Evolutionary conservation across 1,140 invertebrate genomes (phyloP), one percentile per base, ranked within the genome.

Genomic region (Dinothrombium tinctorium): DNA sequence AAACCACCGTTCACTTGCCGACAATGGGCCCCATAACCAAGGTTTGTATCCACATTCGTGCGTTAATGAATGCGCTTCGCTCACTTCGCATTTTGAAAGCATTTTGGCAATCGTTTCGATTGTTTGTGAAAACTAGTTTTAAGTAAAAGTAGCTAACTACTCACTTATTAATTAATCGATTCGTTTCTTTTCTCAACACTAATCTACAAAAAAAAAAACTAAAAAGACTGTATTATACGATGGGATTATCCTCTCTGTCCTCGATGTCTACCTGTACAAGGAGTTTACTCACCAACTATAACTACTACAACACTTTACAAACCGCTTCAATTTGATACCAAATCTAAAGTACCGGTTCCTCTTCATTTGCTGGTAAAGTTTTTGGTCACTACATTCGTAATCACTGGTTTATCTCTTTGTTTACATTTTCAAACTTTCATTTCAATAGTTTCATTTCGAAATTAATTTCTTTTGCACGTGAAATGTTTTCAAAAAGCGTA

Each of bases 21-120:
- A 54, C 58, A 29, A 66, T 74, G 50, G 83, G 83, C 65, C 82
- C 82, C 41, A 87, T 90, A 56, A 87, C 78, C 19, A 89, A 89
- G 81, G 82, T 90, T 46, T 33, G 50, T 52, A 17, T 5, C 15
- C 9, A n/a, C n/a, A n/a, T n/a, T n/a, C n/a, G n/a, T n/a, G n/a
- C n/a, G n/a, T n/a, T n/a, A n/a, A n/a, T n/a, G n/a, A n/a, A n/a
- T n/a, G n/a, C n/a, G n/a, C n/a, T n/a, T n/a, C n/a, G n/a, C n/a
- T n/a, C n/a, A n/a, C n/a, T n/a, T n/a, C n/a, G n/a, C n/a, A n/a
- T n/a, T n/a, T n/a, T n/a, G n/a, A n/a, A n/a, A n/a, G n/a, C n/a
- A n/a, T n/a, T n/a, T n/a, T n/a, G n/a, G n/a, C n/a, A 38, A 25
- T 37, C 1, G 15, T 37, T 14, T 7, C 3, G 33, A 35, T 35